Percentiles rank a stretch among this genome's conserved stretches.
These are phyloP conservation scores for Tetraneura akinire DNA, from an alignment of 1,140 invertebrate genomes.

Conservation along the genomic window DNA sequence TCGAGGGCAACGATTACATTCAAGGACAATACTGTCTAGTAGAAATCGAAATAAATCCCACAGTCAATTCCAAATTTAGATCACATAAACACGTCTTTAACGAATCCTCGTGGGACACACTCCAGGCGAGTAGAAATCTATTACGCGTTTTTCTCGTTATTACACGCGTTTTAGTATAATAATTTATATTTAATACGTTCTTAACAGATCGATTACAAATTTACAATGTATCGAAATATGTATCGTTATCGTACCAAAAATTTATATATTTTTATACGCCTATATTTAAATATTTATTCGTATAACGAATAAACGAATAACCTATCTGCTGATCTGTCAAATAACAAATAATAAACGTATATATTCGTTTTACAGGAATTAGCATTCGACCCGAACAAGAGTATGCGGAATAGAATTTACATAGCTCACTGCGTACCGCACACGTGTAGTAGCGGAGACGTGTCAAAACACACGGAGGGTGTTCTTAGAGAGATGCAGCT, in stretches of 20 bases:
- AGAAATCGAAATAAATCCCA: constrained; percentile 54
- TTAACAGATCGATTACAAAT: too few species aligned
- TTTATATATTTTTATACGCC: too few species aligned
- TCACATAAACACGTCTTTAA: constrained; percentile 37
- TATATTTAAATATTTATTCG: too few species aligned
- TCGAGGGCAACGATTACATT: constrained; percentile 46
- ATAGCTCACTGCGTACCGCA: constrained; percentile 52
- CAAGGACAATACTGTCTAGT: constrained; percentile 57
- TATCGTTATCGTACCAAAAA: too few species aligned
- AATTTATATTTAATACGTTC: too few species aligned
- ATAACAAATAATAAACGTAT: not conserved
- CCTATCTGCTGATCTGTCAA: not conserved
- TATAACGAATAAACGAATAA: too few species aligned
- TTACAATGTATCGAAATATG: too few species aligned
- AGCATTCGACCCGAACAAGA: constrained; percentile 49
- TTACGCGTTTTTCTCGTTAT: too few species aligned
- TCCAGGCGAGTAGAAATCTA: constrained; percentile 49
- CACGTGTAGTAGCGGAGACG: constrained; percentile 24
- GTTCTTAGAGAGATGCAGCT: constrained; percentile 7
- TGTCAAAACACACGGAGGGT: constrained; percentile 6
- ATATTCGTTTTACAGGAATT: constrained; percentile 7
- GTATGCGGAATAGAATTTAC: constrained; percentile 47
- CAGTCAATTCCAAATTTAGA: constrained; percentile 1
- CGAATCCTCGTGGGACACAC: constrained; percentile 52
- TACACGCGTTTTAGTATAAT: too few species aligned